Evolutionary conservation across 2,113 vertebrate genomes (phyloP), one percentile per base, ranked within the genome.

Genomic region (Phocoena phocoena): DNA sequence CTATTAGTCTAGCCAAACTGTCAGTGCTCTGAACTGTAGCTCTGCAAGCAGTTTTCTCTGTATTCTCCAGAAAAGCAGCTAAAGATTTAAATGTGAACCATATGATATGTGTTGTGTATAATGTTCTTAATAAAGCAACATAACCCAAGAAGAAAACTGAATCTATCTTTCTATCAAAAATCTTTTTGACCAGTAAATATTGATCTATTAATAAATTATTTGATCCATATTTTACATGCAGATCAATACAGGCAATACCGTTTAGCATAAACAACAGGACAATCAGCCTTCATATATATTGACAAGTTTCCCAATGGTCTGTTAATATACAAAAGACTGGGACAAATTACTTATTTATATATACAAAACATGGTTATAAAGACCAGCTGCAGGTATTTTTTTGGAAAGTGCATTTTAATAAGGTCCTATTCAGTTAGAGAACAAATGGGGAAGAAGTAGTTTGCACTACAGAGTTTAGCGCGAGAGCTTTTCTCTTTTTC

Each of bases 341-440:
- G 98, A 99, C 98, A 99, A 99, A 99, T 99, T 99, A 99, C 98
- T 99, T 99, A 99, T 99, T 99, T 99, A 99, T 99, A 98, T 98
- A 99, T 99, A 99, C 98, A 99, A 99, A 99, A 98, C 98, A 96
- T 97, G 97, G 96, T 98, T 98, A 99, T 99, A 99, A 99, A 98
- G 98, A 98, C 98, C 99, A 99, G 98, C 99, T 99, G 99, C 98
- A 99, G 99, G 98, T 99, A 99, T 99, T 99, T 98, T 98, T 99
- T 98, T 98, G 98, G 98, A 99, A 99, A 99, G 99, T 99, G 99
- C 98, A 99, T 99, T 99, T 99, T 99, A 99, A 99, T 99, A 99
- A 99, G 98, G 98, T 98, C 96, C 98, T 98, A 99, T 99, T 99
- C 98, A 99, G 97, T 90, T 85, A 62, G 58, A 97, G 98, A 99